These are phyloP conservation scores for Exocentrus adspersus DNA, from an alignment of 2,888 invertebrate species.

Conservation along the genomic window DNA sequence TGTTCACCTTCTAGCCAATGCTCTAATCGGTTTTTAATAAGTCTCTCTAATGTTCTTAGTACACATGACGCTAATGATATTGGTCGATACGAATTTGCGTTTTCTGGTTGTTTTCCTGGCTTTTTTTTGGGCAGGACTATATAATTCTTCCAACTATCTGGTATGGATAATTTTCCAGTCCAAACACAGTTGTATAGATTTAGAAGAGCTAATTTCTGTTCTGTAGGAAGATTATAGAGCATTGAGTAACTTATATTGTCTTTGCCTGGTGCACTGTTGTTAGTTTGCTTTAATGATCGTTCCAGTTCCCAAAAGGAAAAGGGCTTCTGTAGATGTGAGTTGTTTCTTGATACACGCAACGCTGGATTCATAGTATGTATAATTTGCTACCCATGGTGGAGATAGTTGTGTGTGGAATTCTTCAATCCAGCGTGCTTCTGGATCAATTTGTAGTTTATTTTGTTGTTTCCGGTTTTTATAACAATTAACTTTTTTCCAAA, in stretches of 20 bases:
- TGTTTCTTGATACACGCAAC: neutral
- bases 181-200: neutral
- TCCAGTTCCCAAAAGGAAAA: neutral
- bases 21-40: conserved; percentile 4
- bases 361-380: neutral
- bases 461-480: neutral
- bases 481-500: no score
- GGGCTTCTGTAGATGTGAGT: neutral
- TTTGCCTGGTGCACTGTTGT: neutral
- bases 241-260: neutral
- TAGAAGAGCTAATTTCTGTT: neutral
- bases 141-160: neutral
- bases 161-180: neutral
- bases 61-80: conserved; percentile 2
- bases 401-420: neutral
- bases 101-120: neutral
- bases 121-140: neutral
- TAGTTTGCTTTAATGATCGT: neutral
- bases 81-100: neutral
- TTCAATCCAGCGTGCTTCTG: neutral
- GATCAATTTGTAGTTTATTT: neutral
- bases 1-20: neutral
- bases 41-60: neutral
- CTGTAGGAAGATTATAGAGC: neutral
- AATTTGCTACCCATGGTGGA: neutral